Evolutionary conservation across 1,140 invertebrate species (phyloP), one percentile per base, ranked within the genome.

Genomic region (Neotoxoptera formosana): DNA sequence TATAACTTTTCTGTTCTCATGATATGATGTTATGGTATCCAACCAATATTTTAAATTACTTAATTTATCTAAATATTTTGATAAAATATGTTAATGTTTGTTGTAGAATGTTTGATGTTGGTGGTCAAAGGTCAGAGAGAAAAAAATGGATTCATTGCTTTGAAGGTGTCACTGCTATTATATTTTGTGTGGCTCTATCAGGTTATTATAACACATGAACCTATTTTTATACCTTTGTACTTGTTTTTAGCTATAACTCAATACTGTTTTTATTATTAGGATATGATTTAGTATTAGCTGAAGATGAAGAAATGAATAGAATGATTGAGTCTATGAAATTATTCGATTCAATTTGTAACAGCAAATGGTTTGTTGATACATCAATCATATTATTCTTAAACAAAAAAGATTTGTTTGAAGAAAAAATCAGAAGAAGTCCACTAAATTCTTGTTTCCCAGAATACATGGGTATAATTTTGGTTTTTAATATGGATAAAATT

Each of bases 101-200:
- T 96, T 96, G 3, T 94, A 97, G 97, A 96, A 97, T 99, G 96
- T 98, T 99, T 95, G 98, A 99, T 96, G 98, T 99, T 93, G 98
- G 98, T 94, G 98, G 98, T 93, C 98, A 99, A 95, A 95, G 98
- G 94, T 99, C 98, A n/a, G 98, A 99, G 95, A 96, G 98, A 93
- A 99, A 99, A 95, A 99, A 99, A 95, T 99, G 98, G 98, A 99
- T 99, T 95, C 98, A 99, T 95, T 99, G 98, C 96, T 99, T 99
- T 95, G 98, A 99, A 95, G 98, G 98, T 92, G 98, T 99, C 4
- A 99, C 98, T 14, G 98, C 98, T 88, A 99, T 98, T 94, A 99
- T 99, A 94, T 99, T 99, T 95, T 99, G 99, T 96, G 99, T 99
- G 90, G 98, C 98, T 30, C 96, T 99, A 95, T 98, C 97, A 94